Evolutionary conservation across 2,888 invertebrate genomes (phyloP).

Genomic region (Zygogramma bicolorata): DNA sequence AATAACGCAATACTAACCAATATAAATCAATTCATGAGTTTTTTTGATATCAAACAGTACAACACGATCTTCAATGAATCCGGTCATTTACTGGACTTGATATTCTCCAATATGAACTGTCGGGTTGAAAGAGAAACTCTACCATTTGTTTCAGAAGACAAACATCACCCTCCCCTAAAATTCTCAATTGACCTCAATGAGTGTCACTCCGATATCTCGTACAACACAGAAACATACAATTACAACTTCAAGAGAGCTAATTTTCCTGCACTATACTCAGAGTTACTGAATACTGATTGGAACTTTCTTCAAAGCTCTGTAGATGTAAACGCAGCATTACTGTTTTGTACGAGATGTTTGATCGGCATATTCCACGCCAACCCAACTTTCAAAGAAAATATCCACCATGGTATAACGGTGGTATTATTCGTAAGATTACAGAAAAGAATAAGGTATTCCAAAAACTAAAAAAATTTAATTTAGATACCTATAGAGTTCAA

Average conservation of each 20-base stretch:
- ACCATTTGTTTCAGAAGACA: slow-evolving; percentile 15
- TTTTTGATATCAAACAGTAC: slow-evolving; percentile 19
- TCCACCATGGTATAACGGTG: not conserved
- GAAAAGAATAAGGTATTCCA: slow-evolving; percentile 2
- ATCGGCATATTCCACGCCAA: not conserved
- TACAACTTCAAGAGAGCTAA: slow-evolving; percentile 12
- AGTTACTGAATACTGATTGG: slow-evolving; percentile 1
- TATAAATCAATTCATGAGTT: slow-evolving; percentile 11
- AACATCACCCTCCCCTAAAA: slow-evolving; percentile 6
- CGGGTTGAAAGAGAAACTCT: too few species aligned
- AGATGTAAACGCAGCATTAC: not conserved
- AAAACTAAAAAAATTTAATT: not conserved
- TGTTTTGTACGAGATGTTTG: not conserved
- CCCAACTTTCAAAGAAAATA: not conserved
- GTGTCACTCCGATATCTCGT: slow-evolving; percentile 7
- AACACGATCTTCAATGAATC: slow-evolving; percentile 5
- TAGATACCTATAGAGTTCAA: not conserved
- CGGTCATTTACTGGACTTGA: slow-evolving; percentile 1
- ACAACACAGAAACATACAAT: slow-evolving; percentile 14
- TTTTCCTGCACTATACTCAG: slow-evolving; percentile 13
- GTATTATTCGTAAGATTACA: not conserved
- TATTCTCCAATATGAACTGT: slow-evolving; percentile 13
- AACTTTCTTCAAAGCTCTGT: not conserved
- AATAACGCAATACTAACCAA: slow-evolving; percentile 9
- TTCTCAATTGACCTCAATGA: slow-evolving; percentile 12